These are phyloP conservation scores for Saguinus midas DNA, from an alignment of 2,113 vertebrate species.

Conservation along the genomic window DNA sequence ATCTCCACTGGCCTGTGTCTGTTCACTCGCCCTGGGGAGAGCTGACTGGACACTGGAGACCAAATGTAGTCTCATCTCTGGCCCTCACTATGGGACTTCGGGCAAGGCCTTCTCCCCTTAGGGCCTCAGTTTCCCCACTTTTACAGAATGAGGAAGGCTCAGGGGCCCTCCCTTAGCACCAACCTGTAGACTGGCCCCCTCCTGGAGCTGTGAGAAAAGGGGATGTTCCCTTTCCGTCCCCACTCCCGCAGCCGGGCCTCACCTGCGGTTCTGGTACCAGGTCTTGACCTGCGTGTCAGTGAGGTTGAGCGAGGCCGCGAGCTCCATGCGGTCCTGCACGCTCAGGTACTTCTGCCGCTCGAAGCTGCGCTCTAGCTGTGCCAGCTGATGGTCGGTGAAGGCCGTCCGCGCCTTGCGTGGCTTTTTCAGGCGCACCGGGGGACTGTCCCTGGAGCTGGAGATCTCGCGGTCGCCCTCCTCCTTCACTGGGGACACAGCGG, in stretches of 20 bases:
- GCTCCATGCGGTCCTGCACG: slow-evolving; percentile 99
- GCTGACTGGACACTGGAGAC: not conserved
- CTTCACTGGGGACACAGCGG: slow-evolving; percentile 88
- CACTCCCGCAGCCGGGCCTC: slow-evolving; percentile 39
- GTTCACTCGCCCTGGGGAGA: not conserved
- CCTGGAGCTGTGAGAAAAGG: no score
- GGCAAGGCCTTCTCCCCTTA: not conserved
- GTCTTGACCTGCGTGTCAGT: slow-evolving; percentile 99
- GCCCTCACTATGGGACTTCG: not conserved
- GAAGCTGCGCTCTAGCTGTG: slow-evolving; percentile 98
- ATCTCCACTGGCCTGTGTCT: not conserved
- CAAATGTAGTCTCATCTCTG: not conserved
- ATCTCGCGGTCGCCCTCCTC: slow-evolving; percentile 98
- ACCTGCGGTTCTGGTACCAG: slow-evolving; percentile 99
- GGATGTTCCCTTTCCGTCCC: rapidly evolving
- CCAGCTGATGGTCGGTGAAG: slow-evolving; percentile 98
- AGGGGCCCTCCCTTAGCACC: not conserved
- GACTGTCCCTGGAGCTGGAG: slow-evolving; percentile 97
- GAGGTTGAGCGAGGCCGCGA: slow-evolving; percentile 98
- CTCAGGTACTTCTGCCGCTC: slow-evolving; percentile 98
- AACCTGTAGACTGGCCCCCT: rapidly evolving
- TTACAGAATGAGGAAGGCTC: not conserved
- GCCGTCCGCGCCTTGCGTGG: slow-evolving; percentile 98
- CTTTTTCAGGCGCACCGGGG: slow-evolving; percentile 97
- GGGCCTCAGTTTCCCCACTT: not conserved